phyloP scores from a whole-genome alignment of 2,888 invertebrate species.

The Oscheius sp. region DNA sequence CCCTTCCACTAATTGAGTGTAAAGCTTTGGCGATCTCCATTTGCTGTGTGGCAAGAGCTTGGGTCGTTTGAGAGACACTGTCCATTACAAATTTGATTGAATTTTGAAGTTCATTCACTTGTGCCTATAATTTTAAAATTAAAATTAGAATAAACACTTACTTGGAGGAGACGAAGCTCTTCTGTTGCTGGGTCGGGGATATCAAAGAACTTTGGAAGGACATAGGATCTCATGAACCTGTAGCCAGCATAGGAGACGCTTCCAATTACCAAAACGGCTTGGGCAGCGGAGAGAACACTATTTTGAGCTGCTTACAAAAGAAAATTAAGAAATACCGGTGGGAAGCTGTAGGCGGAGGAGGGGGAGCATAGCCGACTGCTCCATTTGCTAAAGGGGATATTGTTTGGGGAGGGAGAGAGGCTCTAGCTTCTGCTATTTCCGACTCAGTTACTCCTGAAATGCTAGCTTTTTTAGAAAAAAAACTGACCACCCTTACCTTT shows the following conservation, averaged over 20 bases:
- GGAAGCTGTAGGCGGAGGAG: neutral
- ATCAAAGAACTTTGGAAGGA: slow-evolving; percentile 66
- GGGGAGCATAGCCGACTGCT: neutral
- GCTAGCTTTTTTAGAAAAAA: neutral
- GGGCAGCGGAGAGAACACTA: slow-evolving; percentile 42
- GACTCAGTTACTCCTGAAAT: slow-evolving; percentile 53
- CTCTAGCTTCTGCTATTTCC: slow-evolving; percentile 58
- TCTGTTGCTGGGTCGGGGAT: slow-evolving; percentile 65
- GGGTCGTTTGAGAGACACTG: slow-evolving; percentile 62
- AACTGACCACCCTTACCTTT: slow-evolving; percentile 45
- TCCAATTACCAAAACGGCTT: slow-evolving; percentile 61
- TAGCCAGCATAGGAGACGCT: slow-evolving; percentile 65
- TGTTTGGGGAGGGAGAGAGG: slow-evolving; percentile 36
- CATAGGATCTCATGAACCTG: slow-evolving; percentile 61
- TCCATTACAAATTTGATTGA: slow-evolving; percentile 70
- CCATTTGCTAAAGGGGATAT: neutral
- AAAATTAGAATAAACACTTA: slow-evolving; percentile 4
- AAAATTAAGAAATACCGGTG: neutral
- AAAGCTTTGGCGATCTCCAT: slow-evolving; percentile 59
- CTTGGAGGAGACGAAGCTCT: slow-evolving; percentile 53
- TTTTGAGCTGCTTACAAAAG: slow-evolving; percentile 27
- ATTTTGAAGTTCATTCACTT: slow-evolving; percentile 67
- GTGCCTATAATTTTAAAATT: slow-evolving; percentile 29
- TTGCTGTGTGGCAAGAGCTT: slow-evolving; percentile 38
- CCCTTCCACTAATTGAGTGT: slow-evolving; percentile 45